Conservation (phyloP, 2,797 vertebrate genomes). For the Brachyrhaphis roseni region DNA sequence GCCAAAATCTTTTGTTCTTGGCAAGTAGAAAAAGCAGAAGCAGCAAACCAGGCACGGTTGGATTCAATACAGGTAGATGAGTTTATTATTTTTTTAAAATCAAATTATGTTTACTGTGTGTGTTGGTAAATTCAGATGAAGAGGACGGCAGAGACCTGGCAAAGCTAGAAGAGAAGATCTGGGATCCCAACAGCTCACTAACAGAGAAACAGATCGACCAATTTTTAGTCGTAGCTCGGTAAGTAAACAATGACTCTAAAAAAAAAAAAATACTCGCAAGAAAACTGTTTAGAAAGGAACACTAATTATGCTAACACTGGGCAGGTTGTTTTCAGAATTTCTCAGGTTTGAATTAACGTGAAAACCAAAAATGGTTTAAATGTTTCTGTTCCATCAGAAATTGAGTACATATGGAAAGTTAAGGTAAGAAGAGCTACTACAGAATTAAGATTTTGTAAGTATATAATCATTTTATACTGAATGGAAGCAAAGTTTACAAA, state of each 20-base stretch:
- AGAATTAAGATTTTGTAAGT: background rate
- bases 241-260: constrained; percentile 58
- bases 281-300: background rate
- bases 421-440: background rate
- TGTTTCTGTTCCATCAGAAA: background rate
- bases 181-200: constrained; percentile 91
- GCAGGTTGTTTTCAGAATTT: background rate
- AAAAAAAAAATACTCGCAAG: background rate
- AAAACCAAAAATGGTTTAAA: background rate
- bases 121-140: constrained; percentile 79
- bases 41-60: background rate
- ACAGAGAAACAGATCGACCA: constrained; percentile 98
- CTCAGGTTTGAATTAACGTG: background rate
- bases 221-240: constrained; percentile 98
- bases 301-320: background rate
- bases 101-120: constrained; percentile 16
- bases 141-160: constrained; percentile 91
- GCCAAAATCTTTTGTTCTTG: background rate
- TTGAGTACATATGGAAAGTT: background rate
- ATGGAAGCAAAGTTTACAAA: background rate
- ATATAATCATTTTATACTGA: background rate
- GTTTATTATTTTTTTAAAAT: background rate
- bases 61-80: background rate
- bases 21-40: background rate
- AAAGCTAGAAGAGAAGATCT: constrained; percentile 94